Evolutionary conservation across 1,140 invertebrate species (phyloP).

Genomic region (Temnothorax nylanderi): DNA sequence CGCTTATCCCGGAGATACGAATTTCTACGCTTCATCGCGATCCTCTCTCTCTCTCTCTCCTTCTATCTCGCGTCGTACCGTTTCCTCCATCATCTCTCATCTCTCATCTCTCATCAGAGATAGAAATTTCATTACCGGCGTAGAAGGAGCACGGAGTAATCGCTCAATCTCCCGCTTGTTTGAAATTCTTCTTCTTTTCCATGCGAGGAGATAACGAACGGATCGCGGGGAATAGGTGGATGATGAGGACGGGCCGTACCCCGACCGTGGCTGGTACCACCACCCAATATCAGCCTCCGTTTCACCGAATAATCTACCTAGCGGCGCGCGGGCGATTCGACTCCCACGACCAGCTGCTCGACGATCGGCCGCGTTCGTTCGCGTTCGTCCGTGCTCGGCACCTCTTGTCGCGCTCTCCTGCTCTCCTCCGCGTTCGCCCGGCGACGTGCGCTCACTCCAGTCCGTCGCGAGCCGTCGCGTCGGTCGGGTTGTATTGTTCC

Average conservation of each 20-base stretch:
- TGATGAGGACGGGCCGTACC: constrained; percentile 52
- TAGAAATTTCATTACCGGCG: constrained; percentile 29
- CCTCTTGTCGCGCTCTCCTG: constrained; percentile 9
- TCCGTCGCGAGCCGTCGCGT: constrained; percentile 66
- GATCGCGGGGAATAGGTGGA: constrained; percentile 35
- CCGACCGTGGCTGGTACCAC: constrained; percentile 72
- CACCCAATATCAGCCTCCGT: constrained; percentile 62
- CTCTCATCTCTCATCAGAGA: background rate
- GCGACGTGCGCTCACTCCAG: constrained; percentile 61
- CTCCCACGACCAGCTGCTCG: constrained; percentile 69
- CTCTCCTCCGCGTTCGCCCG: background rate
- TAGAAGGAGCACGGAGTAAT: background rate
- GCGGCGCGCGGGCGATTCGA: constrained; percentile 51
- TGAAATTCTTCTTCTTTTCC: background rate
- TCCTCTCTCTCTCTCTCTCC: background rate
- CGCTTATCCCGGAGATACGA: background rate
- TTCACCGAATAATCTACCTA: constrained; percentile 70
- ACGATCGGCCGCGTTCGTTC: constrained; percentile 61
- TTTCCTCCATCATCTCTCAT: background rate
- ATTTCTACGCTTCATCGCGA: constrained; percentile 1
- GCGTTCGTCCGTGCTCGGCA: constrained; percentile 23
- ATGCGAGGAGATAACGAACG: constrained; percentile 7
- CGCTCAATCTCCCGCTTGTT: background rate
- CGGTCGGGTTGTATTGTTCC: constrained; percentile 40
- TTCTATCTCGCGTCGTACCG: background rate